phyloP scores from a whole-genome alignment of 2,888 invertebrate genomes.

The Oligia latruncula region DNA sequence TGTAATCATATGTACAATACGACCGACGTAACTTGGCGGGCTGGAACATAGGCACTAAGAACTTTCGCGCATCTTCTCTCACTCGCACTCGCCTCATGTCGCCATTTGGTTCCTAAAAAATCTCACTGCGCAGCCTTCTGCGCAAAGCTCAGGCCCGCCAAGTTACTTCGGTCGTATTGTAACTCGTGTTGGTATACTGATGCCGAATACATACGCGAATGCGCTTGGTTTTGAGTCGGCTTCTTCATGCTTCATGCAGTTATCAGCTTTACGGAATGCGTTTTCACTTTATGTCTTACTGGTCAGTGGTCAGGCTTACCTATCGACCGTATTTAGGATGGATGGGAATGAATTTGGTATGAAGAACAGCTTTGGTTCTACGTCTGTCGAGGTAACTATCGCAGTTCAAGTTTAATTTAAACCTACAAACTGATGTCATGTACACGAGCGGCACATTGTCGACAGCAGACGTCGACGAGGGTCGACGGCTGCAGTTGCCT shows the following conservation, averaged over 20 bases:
- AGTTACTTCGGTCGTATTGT: neutral
- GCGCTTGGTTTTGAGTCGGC: slow-evolving; percentile 25
- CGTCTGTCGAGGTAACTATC: neutral
- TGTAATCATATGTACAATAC: slow-evolving; percentile 13
- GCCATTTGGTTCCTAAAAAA: too few relatives aligned
- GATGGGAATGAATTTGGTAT: slow-evolving; percentile 14
- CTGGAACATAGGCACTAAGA: too few relatives aligned
- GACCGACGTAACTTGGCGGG: too few relatives aligned
- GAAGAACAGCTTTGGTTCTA: neutral
- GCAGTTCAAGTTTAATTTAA: neutral
- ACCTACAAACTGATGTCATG: neutral
- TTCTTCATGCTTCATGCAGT: slow-evolving; percentile 22
- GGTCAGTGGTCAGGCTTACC: neutral
- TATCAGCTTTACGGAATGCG: slow-evolving; percentile 20
- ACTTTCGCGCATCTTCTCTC: too few relatives aligned
- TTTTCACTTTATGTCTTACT: slow-evolving; percentile 13
- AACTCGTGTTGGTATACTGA: slow-evolving; percentile 27
- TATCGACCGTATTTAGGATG: neutral
- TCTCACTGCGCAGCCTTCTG: too few relatives aligned
- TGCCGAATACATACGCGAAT: slow-evolving; percentile 32
- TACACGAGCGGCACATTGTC: neutral
- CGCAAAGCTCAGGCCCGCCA: too few relatives aligned
- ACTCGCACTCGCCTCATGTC: too few relatives aligned
- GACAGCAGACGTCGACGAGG: neutral
- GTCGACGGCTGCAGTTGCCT: neutral